phyloP scores from a whole-genome alignment of 2,888 invertebrate species.

The Acanthoscelides obtectus region DNA sequence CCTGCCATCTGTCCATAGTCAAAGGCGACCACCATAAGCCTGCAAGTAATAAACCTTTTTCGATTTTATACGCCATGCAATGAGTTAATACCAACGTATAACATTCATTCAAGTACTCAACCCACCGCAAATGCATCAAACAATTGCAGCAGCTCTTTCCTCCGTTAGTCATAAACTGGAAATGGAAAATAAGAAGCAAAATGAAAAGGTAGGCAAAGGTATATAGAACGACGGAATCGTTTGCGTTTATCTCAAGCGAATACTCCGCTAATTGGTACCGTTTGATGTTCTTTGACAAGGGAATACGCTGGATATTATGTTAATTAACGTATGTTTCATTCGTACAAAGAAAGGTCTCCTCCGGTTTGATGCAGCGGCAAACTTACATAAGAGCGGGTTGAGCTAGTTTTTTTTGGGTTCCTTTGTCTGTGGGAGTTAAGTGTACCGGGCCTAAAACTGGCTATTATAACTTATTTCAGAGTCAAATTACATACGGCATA shows the following conservation, averaged over 20 bases:
- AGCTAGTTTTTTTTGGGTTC: background rate
- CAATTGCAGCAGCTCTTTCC: background rate
- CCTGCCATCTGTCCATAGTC: too few species aligned
- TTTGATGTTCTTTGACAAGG: background rate
- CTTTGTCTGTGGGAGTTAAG: too few species aligned
- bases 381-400: background rate
- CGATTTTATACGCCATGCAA: too few species aligned
- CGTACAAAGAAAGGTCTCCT: background rate
- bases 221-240: background rate
- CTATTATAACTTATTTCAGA: too few species aligned
- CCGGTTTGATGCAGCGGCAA: background rate
- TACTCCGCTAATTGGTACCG: background rate
- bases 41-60: too few species aligned
- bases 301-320: background rate
- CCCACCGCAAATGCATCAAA: too few species aligned
- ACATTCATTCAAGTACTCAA: too few species aligned
- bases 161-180: background rate
- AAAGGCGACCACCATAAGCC: too few species aligned
- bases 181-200: background rate
- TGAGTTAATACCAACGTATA: too few species aligned
- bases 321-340: background rate
- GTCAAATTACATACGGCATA: too few species aligned
- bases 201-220: background rate
- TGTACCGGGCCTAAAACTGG: too few species aligned
- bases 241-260: background rate